Base-by-base conservation (phyloP, 2,113 vertebrate species). In the Plestiodon gilberti region DNA sequence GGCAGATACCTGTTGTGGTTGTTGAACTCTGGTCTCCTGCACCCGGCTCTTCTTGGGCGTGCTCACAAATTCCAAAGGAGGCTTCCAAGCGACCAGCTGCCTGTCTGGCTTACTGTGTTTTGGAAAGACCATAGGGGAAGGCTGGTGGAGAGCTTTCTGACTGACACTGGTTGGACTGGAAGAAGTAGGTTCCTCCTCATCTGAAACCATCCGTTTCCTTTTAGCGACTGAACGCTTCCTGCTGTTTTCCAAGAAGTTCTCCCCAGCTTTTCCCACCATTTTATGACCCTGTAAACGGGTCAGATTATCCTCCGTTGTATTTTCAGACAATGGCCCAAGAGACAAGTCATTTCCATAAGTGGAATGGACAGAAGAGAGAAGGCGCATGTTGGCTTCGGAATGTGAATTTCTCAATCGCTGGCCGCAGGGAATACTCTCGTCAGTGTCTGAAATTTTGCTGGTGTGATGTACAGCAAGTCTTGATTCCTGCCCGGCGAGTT, bases 41-140 rank as follows among this genome's bases (percentile, higher is more conserved):
- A 55, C 23, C 35, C 85, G 69, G 40, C 70, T 87, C 43, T 67
- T 87, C 69, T 87, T 87, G 59, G 85, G 40, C 0, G 38, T 65
- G 25, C 43, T 75, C 38, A 30, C 22, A 55, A 74, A 55, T 30
- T 35, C 20, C n/a, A 62, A 48, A 20, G 84, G 13, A 23, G 28
- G 33, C 30, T 73, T 33, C 55, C 1, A 10, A 71, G 18, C 4
- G 10, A 18, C 3, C 23, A 4, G 30, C 43, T 64, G 25, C 22
- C 28, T 20, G 38, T 14, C 61, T 65, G 22, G 20, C 13, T 64
- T 30, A 18, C 15, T 38, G 25, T 23, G 15, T 38, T 75, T 22
- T 55, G 30, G 17, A 55, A 64, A 35, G 0, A 43, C 79, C 28
- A 1, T 11, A 18, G 70, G 9, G n/a, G n/a, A 65, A 74, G 40